Percentiles rank a stretch among this genome's conserved stretches.
phyloP scores from a whole-genome alignment of 2,888 invertebrate species.

The Lochmaea crataegi region DNA sequence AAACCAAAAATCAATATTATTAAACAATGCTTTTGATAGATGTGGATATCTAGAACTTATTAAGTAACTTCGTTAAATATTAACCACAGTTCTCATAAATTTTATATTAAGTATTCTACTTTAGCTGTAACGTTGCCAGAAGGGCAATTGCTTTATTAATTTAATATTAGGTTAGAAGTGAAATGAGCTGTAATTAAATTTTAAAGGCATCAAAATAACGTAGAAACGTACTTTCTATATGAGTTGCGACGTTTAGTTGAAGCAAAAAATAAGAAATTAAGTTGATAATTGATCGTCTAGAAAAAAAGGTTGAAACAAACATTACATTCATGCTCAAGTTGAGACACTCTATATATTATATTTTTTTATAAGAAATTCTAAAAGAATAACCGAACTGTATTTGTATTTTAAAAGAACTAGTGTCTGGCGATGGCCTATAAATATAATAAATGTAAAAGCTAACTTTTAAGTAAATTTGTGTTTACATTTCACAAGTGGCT shows the following conservation, averaged over 20 bases:
- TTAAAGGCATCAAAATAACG: not conserved
- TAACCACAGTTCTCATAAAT: not conserved
- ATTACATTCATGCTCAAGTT: not conserved
- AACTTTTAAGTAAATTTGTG: conserved; percentile 47
- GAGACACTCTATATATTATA: not conserved
- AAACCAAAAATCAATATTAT: too few species aligned
- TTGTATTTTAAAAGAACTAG: conserved; percentile 18
- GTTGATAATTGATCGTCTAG: too few species aligned
- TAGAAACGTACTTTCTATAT: not conserved
- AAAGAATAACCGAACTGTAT: conserved; percentile 20
- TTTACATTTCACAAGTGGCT: conserved; percentile 53
- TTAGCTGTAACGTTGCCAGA: not conserved
- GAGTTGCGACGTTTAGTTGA: too few species aligned
- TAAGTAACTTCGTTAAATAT: not conserved
- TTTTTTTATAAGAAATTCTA: conserved; percentile 8
- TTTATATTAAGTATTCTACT: not conserved
- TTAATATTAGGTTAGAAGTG: not conserved
- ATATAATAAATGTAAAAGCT: conserved; percentile 25
- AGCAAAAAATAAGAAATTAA: too few species aligned
- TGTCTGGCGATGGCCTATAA: conserved; percentile 15
- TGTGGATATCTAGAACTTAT: too few species aligned
- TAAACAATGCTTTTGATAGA: too few species aligned
- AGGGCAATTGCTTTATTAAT: conserved; percentile 2
- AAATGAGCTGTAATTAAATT: not conserved
- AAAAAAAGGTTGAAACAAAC: too few species aligned